Conservation (phyloP, 2,888 invertebrate species). For the Tanytarsus gracilentus region DNA sequence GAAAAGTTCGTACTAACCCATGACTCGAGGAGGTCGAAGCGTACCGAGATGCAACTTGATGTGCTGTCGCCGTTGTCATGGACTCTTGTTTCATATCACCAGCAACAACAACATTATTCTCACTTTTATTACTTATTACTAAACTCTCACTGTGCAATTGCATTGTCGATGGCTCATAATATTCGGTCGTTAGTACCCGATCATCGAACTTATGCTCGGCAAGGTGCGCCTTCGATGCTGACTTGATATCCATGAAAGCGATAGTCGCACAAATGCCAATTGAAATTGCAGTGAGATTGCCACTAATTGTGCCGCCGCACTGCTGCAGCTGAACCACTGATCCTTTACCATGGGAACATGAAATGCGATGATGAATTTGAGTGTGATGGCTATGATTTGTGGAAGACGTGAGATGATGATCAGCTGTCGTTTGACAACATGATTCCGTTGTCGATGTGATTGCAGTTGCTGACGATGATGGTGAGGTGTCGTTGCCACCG, state of each 20-base stretch:
- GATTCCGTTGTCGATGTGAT: conserved; percentile 28
- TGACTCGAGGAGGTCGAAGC: conserved; percentile 21
- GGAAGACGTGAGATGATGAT: conserved; percentile 23
- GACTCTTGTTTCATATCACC: conserved; percentile 10
- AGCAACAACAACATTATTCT: not conserved
- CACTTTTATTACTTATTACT: conserved; percentile 16
- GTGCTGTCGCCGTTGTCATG: not conserved
- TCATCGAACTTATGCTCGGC: conserved; percentile 84
- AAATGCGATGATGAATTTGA: not conserved
- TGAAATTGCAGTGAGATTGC: conserved; percentile 30
- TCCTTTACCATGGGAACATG: not conserved
- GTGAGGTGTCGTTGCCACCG: conserved; percentile 14
- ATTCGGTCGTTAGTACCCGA: conserved; percentile 77
- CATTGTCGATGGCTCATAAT: conserved; percentile 78
- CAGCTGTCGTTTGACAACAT: conserved; percentile 7
- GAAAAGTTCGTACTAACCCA: conserved; percentile 29
- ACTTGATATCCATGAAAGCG: conserved; percentile 95
- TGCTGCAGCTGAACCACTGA: conserved; percentile 4
- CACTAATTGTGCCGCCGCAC: not conserved
- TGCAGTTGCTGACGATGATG: conserved; percentile 32
- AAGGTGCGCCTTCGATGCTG: conserved; percentile 87
- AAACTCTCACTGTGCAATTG: conserved; percentile 48
- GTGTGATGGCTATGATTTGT: not conserved
- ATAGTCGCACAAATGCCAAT: conserved; percentile 62
- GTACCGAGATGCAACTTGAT: conserved; percentile 1